Base-by-base conservation (phyloP, 2,888 invertebrate species). In the Aspidapion aeneum region DNA sequence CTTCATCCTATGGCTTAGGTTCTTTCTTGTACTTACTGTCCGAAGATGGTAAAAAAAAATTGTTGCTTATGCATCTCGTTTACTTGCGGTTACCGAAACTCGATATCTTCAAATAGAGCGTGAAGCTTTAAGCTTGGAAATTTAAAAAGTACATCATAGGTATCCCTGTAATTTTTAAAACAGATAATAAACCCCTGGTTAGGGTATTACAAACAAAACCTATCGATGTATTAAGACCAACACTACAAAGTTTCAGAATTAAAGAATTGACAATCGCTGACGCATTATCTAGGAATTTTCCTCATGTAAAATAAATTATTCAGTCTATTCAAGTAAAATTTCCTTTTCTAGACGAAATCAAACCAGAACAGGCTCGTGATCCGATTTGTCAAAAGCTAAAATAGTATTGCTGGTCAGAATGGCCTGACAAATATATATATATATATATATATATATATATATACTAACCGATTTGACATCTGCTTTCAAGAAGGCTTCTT, bases 21-120 rank as follows among this genome's bases (percentile, higher is more conserved):
- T 69, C 65, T 3, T 59, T 65, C 61, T 72, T 19, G 63, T 71
- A 57, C 66, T 73, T 62, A n/a, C n/a, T n/a, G n/a, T n/a, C n/a
- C n/a, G n/a, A n/a, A n/a, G n/a, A n/a, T n/a, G n/a, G n/a, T n/a
- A 55, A 71, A 62, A 63, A 55, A 22, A 71, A 63, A 69, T 74
- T 58, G 73, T 79, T 7, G 73, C 73, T 2, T 79, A 75, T 65
- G 74, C 73, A 0, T 77, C 75, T 1, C 75, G 1, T 77, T 79
- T 64, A 68, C n/a, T n/a, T n/a, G n/a, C n/a, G n/a, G n/a, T n/a
- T n/a, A n/a, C n/a, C n/a, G n/a, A n/a, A n/a, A n/a, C 65, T 18
- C 61, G 72, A 19, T 79, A 78, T 62, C 74, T 75, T 0, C 75
- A 77, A 64, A 78, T 78, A 12, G 77, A 79, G 63, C 76, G 77